Percentiles rank a stretch among this genome's conserved stretches.
Evolutionary conservation across 2,797 vertebrate species (phyloP).

Genomic region (Sphaeramia orbicularis): DNA sequence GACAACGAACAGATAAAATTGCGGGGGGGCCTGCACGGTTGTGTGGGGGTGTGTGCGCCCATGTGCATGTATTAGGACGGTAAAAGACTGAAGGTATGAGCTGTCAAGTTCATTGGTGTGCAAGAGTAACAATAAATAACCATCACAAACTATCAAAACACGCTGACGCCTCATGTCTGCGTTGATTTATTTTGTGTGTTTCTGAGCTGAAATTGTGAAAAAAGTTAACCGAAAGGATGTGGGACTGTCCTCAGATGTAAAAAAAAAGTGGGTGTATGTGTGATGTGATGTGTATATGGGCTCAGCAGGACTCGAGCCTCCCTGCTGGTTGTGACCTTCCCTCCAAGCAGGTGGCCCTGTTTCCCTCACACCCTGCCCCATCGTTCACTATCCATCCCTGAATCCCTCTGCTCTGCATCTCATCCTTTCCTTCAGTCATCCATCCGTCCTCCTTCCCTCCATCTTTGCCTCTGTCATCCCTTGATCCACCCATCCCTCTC

Average conservation of each 20-base stretch:
- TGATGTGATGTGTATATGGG: constrained; percentile 20
- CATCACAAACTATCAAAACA: constrained; percentile 24
- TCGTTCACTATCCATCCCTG: constrained; percentile 14
- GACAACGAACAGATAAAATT: constrained; percentile 44
- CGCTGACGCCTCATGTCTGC: constrained; percentile 10
- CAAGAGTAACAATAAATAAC: constrained; percentile 26
- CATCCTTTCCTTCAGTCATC: no score
- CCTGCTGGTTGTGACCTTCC: constrained; percentile 70
- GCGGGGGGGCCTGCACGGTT: neutral
- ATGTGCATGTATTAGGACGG: neutral
- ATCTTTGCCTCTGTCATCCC: constrained; percentile 37
- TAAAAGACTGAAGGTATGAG: constrained; percentile 2
- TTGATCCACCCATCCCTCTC: constrained; percentile 44
- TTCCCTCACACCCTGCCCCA: constrained; percentile 5
- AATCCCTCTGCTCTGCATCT: constrained; percentile 33
- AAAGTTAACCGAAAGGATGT: neutral
- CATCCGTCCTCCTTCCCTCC: constrained; percentile 16
- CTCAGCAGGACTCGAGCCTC: constrained; percentile 55
- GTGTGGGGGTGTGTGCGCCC: neutral
- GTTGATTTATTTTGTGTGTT: constrained; percentile 1
- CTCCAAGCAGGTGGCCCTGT: constrained; percentile 52
- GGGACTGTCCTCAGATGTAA: constrained; percentile 4
- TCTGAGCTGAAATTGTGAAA: neutral
- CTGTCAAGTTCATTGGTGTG: constrained; percentile 6
- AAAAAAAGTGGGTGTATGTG: neutral